Conservation (phyloP, 2,113 vertebrate genomes). For the Pogona vitticeps region DNA sequence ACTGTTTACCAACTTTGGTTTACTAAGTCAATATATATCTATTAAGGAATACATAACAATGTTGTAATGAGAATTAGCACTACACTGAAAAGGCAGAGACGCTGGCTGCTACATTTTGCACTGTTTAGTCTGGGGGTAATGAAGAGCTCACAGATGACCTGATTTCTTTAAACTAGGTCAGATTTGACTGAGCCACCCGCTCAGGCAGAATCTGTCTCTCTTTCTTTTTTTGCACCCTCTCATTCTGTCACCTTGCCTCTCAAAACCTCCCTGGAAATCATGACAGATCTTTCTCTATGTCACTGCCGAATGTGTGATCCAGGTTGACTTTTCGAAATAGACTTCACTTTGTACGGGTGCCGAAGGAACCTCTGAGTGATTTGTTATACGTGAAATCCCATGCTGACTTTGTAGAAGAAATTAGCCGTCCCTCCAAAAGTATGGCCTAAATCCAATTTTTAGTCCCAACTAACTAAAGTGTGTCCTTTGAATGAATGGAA, state of each 20-base stretch:
- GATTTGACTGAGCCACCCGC: constrained; percentile 72
- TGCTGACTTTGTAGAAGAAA: background rate
- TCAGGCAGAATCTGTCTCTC: constrained; percentile 48
- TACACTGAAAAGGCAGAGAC: constrained; percentile 72
- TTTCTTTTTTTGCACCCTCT: background rate
- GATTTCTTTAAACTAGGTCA: constrained; percentile 89
- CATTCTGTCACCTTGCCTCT: constrained; percentile 40
- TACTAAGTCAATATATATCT: constrained; percentile 79
- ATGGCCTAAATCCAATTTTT: background rate
- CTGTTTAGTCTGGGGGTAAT: constrained; percentile 92
- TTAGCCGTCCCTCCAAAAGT: background rate
- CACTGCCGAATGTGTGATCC: constrained; percentile 41
- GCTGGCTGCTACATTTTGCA: constrained; percentile 73
- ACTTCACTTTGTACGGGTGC: constrained; percentile 25
- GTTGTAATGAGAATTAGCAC: constrained; percentile 74
- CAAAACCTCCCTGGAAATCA: constrained; percentile 66
- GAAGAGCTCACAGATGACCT: constrained; percentile 93
- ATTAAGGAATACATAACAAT: constrained; percentile 76
- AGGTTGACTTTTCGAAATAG: constrained; percentile 39
- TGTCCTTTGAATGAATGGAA: too few relatives aligned
- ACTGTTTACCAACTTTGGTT: constrained; percentile 76
- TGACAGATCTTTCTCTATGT: constrained; percentile 51
- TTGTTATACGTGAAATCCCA: background rate
- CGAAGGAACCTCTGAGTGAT: background rate
- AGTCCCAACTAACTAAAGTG: too few relatives aligned